A percentile compares a stretch with the other conserved stretches of the same genome.
These are phyloP conservation scores for Pachyuromys duprasi DNA, from an alignment of 2,797 vertebrate genomes.

Conservation along the genomic window DNA sequence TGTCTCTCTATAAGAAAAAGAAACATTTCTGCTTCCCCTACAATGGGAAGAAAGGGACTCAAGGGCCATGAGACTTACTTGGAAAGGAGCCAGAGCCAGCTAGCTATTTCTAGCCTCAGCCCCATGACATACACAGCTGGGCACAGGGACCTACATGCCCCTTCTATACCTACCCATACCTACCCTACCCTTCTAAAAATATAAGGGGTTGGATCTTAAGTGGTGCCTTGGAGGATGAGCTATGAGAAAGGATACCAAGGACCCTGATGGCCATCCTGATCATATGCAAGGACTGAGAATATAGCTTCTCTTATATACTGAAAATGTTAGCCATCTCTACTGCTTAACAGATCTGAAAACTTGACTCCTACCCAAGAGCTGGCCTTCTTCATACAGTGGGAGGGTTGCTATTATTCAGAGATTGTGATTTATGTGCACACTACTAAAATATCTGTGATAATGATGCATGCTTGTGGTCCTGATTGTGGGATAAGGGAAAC, in stretches of 20 bases:
- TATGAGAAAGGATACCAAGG: background rate
- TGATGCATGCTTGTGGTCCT: background rate
- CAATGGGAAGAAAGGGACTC: background rate
- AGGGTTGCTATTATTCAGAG: no score
- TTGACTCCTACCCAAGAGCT: background rate
- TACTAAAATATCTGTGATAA: background rate
- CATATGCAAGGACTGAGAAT: background rate
- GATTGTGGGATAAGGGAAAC: background rate
- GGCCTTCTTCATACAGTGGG: background rate
- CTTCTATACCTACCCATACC: background rate
- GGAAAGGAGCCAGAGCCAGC: background rate
- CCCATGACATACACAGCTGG: background rate
- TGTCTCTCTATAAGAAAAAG: background rate
- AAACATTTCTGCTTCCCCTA: background rate
- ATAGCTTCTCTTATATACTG: background rate
- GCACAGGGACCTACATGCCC: background rate
- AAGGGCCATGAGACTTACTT: background rate
- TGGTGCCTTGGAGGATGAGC: background rate
- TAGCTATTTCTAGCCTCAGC: background rate
- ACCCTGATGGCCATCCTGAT: background rate
- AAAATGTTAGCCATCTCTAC: background rate
- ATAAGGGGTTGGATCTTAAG: background rate
- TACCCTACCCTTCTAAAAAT: background rate
- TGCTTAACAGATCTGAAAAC: background rate
- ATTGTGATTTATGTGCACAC: background rate